Conservation (phyloP, 53 echinoderm and acorn worm species). For the Stichopus horrens region DNA sequence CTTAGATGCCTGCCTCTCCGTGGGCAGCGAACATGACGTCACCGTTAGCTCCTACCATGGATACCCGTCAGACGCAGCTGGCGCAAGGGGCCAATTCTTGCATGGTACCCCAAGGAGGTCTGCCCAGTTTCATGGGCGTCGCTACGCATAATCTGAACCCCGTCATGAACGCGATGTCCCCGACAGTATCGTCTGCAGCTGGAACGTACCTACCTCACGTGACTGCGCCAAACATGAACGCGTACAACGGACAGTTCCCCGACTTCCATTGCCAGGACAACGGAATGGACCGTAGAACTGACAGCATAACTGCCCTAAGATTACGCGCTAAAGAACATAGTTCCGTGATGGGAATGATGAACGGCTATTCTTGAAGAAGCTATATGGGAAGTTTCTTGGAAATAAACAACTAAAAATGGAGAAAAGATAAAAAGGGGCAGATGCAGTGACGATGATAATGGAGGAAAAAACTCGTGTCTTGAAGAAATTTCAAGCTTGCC, state of each 20-base stretch:
- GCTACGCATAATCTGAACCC: slow-evolving; percentile 64
- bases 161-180: slow-evolving; percentile 72
- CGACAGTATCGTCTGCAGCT: slow-evolving; percentile 50
- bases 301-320: slow-evolving; percentile 91
- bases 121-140: slow-evolving; percentile 97
- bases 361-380: slow-evolving; percentile 72
- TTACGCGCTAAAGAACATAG: slow-evolving; percentile 94
- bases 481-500: background rate
- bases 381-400: too few species aligned
- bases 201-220: slow-evolving; percentile 59
- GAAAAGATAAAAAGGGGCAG: background rate
- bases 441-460: background rate
- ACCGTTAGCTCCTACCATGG: slow-evolving; percentile 82
- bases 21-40: slow-evolving; percentile 96
- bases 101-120: slow-evolving; percentile 91
- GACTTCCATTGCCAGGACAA: slow-evolving; percentile 67
- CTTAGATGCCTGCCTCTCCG: slow-evolving; percentile 86
- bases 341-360: slow-evolving; percentile 93
- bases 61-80: slow-evolving; percentile 62
- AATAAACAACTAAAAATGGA: too few species aligned
- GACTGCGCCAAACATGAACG: slow-evolving; percentile 73
- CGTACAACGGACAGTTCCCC: slow-evolving; percentile 89
- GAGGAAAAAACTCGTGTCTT: background rate
- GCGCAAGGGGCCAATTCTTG: slow-evolving; percentile 80
- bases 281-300: slow-evolving; percentile 81